phyloP scores from a whole-genome alignment of 2,888 invertebrate genomes.

The Unio pictorum region DNA sequence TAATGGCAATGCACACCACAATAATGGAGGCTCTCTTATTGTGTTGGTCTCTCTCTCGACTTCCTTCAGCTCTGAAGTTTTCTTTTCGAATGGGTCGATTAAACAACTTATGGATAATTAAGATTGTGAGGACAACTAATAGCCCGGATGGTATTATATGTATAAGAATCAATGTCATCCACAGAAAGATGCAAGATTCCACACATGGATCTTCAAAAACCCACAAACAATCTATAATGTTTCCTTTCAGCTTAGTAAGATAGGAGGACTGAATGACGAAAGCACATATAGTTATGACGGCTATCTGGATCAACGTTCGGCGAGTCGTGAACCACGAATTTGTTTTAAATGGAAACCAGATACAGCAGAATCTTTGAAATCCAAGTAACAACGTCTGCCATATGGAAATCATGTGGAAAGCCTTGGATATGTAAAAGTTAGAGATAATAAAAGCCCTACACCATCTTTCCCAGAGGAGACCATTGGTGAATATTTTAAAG shows the following conservation, averaged over 20 bases:
- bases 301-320: too few relatives aligned
- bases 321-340: too few relatives aligned
- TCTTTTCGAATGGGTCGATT: too few relatives aligned
- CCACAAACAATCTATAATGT: conserved; percentile 9
- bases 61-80: too few relatives aligned
- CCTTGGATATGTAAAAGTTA: conserved; percentile 19
- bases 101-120: too few relatives aligned
- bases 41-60: too few relatives aligned
- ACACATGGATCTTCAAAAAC: conserved; percentile 7
- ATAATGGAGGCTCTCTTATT: too few relatives aligned
- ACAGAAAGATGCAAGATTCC: conserved; percentile 15
- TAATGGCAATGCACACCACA: too few relatives aligned
- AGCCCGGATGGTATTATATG: conserved; percentile 27
- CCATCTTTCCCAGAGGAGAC: too few relatives aligned
- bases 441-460: conserved; percentile 15
- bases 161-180: conserved; percentile 14
- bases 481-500: too few relatives aligned
- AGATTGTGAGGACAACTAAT: conserved; percentile 17
- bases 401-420: conserved; percentile 32
- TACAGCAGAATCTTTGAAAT: conserved; percentile 29
- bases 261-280: conserved; percentile 22
- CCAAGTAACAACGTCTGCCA: conserved; percentile 36
- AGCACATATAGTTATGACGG: too few relatives aligned
- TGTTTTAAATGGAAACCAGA: conserved; percentile 26
- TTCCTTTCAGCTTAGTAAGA: conserved; percentile 9